Evolutionary conservation across 2,888 invertebrate genomes (phyloP).

Genomic region (Brenthis daphne): DNA sequence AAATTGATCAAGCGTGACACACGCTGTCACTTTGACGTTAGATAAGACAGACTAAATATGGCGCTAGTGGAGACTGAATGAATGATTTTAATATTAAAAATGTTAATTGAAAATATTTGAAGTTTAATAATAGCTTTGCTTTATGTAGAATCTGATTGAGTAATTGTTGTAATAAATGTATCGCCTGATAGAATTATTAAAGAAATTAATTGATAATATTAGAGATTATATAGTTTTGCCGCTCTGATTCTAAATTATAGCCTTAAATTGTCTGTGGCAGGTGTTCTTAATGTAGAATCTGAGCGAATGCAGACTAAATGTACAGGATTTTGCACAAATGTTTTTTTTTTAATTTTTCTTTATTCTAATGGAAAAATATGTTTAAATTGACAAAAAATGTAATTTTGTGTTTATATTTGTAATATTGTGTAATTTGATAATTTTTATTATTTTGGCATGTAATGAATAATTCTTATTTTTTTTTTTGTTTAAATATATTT

Average conservation of each 20-base stretch:
- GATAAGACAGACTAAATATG: background rate
- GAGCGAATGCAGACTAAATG: conserved; percentile 6
- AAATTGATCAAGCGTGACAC: background rate
- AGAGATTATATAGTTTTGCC: background rate
- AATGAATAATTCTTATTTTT: background rate
- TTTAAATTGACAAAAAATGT: background rate
- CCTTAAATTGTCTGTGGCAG: background rate
- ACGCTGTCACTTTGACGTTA: background rate
- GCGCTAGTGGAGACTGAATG: background rate
- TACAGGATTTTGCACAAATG: conserved; percentile 15
- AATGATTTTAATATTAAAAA: background rate
- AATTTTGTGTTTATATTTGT: background rate
- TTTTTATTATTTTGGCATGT: no score
- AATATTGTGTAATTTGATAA: no score
- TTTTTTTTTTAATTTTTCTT: background rate
- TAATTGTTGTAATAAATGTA: background rate
- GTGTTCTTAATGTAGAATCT: background rate
- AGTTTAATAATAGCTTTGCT: background rate
- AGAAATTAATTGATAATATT: background rate
- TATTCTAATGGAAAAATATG: background rate
- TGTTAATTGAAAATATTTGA: background rate
- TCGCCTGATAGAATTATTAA: no score
- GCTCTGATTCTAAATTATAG: conserved; percentile 9
- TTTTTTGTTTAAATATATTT: conserved; percentile 1
- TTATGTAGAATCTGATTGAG: background rate